A percentile compares a stretch with the other conserved stretches of the same genome.
Conservation (phyloP, 2,888 invertebrate species). For the Pecten maximus region DNA sequence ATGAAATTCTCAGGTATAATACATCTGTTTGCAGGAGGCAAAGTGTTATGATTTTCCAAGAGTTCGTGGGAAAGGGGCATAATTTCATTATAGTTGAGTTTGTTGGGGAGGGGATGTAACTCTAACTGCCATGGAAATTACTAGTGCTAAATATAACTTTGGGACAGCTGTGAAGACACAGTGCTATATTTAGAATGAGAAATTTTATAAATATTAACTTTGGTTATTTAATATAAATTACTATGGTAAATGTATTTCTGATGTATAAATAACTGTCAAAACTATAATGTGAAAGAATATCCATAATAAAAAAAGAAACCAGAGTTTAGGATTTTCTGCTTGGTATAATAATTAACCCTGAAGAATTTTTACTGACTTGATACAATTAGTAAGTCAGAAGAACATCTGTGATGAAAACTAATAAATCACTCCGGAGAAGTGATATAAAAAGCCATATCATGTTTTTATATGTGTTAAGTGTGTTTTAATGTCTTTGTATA, state of each 20-base stretch:
- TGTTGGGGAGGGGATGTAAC: background rate
- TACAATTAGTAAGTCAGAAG: background rate
- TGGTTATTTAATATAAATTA: background rate
- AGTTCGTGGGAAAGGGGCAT: background rate
- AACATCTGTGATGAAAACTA: background rate
- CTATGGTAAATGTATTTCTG: background rate
- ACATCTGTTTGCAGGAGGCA: slow-evolving; percentile 3
- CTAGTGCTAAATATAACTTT: no score
- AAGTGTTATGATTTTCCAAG: background rate
- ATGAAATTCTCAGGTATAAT: slow-evolving; percentile 2
- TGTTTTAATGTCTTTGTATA: background rate
- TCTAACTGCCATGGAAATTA: background rate
- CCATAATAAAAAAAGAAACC: background rate
- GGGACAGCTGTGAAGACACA: background rate
- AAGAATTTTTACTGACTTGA: background rate
- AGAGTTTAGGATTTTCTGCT: background rate
- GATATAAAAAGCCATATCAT: slow-evolving; percentile 29
- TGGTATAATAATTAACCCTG: background rate
- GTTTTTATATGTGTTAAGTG: background rate
- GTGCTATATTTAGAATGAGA: background rate
- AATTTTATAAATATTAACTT: background rate
- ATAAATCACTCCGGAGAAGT: background rate
- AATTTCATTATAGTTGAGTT: background rate
- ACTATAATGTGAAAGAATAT: background rate
- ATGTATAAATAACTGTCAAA: background rate